Base-by-base conservation (phyloP, 2,888 invertebrate genomes). In the Boloria euphrosyne region DNA sequence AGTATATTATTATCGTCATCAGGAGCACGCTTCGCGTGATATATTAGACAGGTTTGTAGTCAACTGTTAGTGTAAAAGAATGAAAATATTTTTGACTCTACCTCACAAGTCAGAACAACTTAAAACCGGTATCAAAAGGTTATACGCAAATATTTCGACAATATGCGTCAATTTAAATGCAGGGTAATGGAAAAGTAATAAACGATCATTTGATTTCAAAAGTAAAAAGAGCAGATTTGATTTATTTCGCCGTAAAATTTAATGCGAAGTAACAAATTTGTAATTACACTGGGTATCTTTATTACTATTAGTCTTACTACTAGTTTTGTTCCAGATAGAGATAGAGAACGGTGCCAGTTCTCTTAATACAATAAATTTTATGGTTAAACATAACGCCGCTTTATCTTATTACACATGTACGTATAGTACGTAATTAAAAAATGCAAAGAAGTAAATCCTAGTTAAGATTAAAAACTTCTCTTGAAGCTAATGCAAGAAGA, bases 61-160 rank as follows among this genome's bases (percentile, higher is more conserved):
- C 80, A 82, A 81, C 76, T 80, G 78, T 77, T 57, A 22, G 22
- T 46, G 46, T 22, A 57, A 57, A 57, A 44, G 4, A 57, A 44
- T 27, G 4, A 57, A 78, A 84, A 88, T 86, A 85, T 85, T 85
- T 85, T 81, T 80, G 76, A 77, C 76, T 75, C 76, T 80, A 81
- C 78, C 78, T 76, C 76, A 77, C 79, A 78, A 77, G 76, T 79
- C 79, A 78, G 79, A 76, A 77, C 75, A 76, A 76, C 78, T 74
- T 76, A 85, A 46, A 90, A 90, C 89, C 87, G 88, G 89, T 86
- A 88, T 77, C 78, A 83, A 87, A 87, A 87, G 86, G 85, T 87
- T 89, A 84, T 78, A 79, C 79, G 80, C 80, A 82, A 74, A 74
- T 73, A 75, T 69, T 73, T 71, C 70, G 60, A 62, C 71, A 71